phyloP scores from a whole-genome alignment of 2,797 vertebrate genomes.

The Pseudomugil tenellus region DNA sequence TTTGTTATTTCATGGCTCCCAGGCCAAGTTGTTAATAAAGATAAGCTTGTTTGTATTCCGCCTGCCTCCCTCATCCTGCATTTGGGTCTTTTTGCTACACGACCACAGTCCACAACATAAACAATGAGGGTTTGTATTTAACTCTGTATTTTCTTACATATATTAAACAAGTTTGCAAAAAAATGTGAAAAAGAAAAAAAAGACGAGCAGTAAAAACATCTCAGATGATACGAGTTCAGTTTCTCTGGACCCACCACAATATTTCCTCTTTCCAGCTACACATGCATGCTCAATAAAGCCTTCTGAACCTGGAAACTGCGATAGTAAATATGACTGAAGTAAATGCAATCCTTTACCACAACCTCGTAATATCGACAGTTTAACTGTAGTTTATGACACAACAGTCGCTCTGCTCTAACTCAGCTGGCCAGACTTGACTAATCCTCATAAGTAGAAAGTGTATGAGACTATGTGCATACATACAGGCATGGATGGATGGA shows the following conservation, averaged over 20 bases:
- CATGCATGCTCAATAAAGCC: not conserved
- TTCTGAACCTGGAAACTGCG: slow-evolving; percentile 35
- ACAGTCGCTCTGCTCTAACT: slow-evolving; percentile 32
- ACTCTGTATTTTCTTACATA: not conserved
- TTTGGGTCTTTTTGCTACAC: too few relatives aligned
- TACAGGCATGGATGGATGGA: slow-evolving; percentile 68
- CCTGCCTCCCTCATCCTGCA: too few relatives aligned
- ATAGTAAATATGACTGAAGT: slow-evolving; percentile 36
- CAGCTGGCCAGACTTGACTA: slow-evolving; percentile 43
- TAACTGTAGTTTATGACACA: slow-evolving; percentile 60
- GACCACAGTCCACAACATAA: too few relatives aligned
- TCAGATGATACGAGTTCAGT: too few relatives aligned
- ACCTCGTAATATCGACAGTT: slow-evolving; percentile 27
- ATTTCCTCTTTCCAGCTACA: not conserved
- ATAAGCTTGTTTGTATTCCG: too few relatives aligned
- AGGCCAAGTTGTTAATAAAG: too few relatives aligned
- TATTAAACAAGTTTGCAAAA: not conserved
- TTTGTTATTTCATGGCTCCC: too few relatives aligned
- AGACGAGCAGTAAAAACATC: too few relatives aligned
- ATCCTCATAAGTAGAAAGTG: slow-evolving; percentile 37
- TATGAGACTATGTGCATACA: slow-evolving; percentile 29
- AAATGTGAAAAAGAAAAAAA: too few relatives aligned
- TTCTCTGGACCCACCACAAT: too few relatives aligned
- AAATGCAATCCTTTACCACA: slow-evolving; percentile 32
- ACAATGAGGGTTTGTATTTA: not conserved